Base-by-base conservation (phyloP, 1,140 invertebrate genomes). In the Drosophila tristis region DNA sequence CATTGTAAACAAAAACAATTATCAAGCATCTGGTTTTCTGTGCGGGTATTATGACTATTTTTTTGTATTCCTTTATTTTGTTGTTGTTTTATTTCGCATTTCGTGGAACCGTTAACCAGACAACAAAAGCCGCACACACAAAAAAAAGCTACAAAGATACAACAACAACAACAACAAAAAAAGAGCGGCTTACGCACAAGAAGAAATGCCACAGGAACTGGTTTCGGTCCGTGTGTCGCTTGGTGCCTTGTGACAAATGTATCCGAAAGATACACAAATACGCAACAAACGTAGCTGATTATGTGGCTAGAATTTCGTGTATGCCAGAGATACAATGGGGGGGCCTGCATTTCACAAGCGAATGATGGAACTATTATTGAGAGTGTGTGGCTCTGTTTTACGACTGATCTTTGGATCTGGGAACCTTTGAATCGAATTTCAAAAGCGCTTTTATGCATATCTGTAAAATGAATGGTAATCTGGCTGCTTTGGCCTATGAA, bases 1-100 rank as follows among this genome's bases (percentile, higher is more conserved):
- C 9, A 45, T 59, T 29, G 48, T 70, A 70, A 70, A 70, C 66
- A 70, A 70, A 70, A 70, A 70, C 66, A 70, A 70, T 70, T 70
- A 70, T 35, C 45, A 70, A 70, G 66, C 66, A 70, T 70, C 66
- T 70, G 66, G 64, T 70, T 70, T 58, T 68, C 26, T 20, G 59
- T 47, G 35, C 44, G 47, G 16, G 23, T 67, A 67, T 70, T 70
- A 4, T 67, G 66, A 70, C 50, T 70, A 58, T 70, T 70, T 70
- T 54, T 64, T 23, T 23, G 23, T 25, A 25, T 25, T 25, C 23
- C 35, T 39, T 63, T 39, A 1, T 29, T 29, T 29, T 29, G 2
- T 9, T 16, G 16, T 11, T 35, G 29, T 3, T 35, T 39, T 25
- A 42, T 44, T 57, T 57, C 23, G 42, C 16, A 31, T 70, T 49